Conservation (phyloP, 2,888 invertebrate species). For the Abrostola tripartita region DNA sequence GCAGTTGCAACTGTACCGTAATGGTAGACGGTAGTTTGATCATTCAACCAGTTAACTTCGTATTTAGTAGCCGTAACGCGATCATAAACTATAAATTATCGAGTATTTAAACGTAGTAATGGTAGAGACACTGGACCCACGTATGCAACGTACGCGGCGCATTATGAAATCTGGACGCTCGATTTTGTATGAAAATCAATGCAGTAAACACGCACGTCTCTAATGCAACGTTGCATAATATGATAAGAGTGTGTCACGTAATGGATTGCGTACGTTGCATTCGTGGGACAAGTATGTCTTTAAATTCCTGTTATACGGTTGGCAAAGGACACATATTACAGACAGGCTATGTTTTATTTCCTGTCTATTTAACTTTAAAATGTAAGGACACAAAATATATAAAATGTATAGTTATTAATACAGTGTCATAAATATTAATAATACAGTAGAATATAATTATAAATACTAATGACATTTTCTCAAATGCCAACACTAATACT, state of each 20-base stretch:
- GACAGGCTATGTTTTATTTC: neutral
- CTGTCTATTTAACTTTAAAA: neutral
- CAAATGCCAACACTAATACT: constrained; percentile 10
- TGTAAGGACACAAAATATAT: neutral
- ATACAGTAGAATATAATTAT: constrained; percentile 5
- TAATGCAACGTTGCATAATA: too few species aligned
- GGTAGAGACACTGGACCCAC: neutral
- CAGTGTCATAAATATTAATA: neutral
- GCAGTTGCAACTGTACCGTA: constrained; percentile 56
- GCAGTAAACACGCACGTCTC: too few species aligned
- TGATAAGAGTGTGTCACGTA: too few species aligned
- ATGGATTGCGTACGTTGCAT: too few species aligned
- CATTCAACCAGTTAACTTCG: constrained; percentile 38
- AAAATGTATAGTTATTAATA: neutral
- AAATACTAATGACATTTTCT: neutral
- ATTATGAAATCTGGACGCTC: too few species aligned
- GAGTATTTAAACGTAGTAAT: constrained; percentile 13
- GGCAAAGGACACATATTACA: too few species aligned
- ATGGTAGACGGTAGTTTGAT: constrained; percentile 26
- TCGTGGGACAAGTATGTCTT: too few species aligned
- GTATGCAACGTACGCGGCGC: too few species aligned
- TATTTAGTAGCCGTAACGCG: constrained; percentile 51
- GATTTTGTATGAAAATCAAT: too few species aligned
- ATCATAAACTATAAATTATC: constrained; percentile 38
- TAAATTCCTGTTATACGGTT: too few species aligned